Evolutionary conservation across 2,797 vertebrate species (phyloP).

Genomic region (Rhadinocentrus ornatus): DNA sequence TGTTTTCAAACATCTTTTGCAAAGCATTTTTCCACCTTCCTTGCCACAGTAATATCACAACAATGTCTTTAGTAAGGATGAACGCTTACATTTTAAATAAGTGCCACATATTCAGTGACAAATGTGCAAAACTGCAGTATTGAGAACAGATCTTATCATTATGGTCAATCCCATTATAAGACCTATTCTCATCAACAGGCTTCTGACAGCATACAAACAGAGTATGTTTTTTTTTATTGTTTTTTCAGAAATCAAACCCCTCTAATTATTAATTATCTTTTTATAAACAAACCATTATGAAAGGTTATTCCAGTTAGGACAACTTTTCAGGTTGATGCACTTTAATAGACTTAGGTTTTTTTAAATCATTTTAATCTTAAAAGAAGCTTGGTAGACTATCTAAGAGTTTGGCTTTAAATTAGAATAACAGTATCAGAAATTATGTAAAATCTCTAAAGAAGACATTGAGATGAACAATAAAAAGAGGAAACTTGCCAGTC

Average conservation of each 20-base stretch:
- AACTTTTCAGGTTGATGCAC: too few relatives aligned
- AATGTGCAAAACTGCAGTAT: background rate
- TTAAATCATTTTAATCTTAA: conserved; percentile 39
- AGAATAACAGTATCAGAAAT: conserved; percentile 4
- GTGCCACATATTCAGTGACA: too few relatives aligned
- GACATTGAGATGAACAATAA: conserved; percentile 9
- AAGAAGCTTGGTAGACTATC: conserved; percentile 10
- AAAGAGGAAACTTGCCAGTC: conserved; percentile 12
- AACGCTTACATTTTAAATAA: background rate
- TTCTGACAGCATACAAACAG: conserved; percentile 16
- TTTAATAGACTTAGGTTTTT: conserved; percentile 48
- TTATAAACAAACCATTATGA: conserved; percentile 53
- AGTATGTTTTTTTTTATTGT: conserved; percentile 9
- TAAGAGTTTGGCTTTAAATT: background rate
- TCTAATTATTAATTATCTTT: conserved; percentile 55
- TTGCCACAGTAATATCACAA: conserved; percentile 28
- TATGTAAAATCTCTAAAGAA: background rate
- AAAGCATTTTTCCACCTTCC: conserved; percentile 3
- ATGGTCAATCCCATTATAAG: conserved; percentile 21
- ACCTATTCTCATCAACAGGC: conserved; percentile 21
- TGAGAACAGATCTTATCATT: conserved; percentile 7
- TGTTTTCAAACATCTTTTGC: conserved; percentile 28
- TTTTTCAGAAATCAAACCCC: conserved; percentile 41
- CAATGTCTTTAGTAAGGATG: conserved; percentile 19
- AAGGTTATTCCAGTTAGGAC: conserved; percentile 56